A percentile compares a stretch with the other conserved stretches of the same genome.
These are phyloP conservation scores for Tetrapedia diversipes DNA, from an alignment of 2,888 invertebrate genomes.

Conservation along the genomic window DNA sequence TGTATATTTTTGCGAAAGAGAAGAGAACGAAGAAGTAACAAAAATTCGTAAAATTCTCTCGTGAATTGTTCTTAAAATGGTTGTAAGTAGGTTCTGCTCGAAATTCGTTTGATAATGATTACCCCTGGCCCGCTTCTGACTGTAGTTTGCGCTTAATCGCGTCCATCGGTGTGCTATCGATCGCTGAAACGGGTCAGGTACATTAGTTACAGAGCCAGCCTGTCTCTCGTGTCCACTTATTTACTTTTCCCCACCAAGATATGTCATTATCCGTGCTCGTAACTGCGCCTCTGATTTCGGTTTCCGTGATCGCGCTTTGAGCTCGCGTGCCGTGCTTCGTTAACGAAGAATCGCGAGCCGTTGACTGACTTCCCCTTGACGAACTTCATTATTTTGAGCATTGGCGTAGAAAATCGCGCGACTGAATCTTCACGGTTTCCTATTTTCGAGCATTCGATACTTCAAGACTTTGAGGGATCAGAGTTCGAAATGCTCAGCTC, in stretches of 20 bases:
- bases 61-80: not conserved
- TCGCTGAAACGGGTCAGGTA: conserved; percentile 60
- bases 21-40: not conserved
- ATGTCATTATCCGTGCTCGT: conserved; percentile 14
- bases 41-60: not conserved
- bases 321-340: conserved; percentile 2
- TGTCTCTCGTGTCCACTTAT: conserved; percentile 29
- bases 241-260: conserved; percentile 33
- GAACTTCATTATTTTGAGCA: not conserved
- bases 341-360: conserved; percentile 1
- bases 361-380: not conserved
- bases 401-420: no score
- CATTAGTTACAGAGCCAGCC: conserved; percentile 58
- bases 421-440: no score
- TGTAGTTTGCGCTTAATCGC: conserved; percentile 67
- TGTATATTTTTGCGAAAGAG: not conserved
- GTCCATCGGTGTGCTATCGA: conserved; percentile 62
- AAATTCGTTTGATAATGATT: conserved; percentile 54
- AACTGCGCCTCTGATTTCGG: conserved; percentile 28
- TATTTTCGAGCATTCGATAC: no score
- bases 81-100: not conserved
- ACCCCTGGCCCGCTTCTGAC: conserved; percentile 45
- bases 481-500: no score
- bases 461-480: no score
- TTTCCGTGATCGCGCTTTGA: conserved; percentile 13